phyloP scores from a whole-genome alignment of 2,113 vertebrate genomes.

The Turdus rufiventris region DNA sequence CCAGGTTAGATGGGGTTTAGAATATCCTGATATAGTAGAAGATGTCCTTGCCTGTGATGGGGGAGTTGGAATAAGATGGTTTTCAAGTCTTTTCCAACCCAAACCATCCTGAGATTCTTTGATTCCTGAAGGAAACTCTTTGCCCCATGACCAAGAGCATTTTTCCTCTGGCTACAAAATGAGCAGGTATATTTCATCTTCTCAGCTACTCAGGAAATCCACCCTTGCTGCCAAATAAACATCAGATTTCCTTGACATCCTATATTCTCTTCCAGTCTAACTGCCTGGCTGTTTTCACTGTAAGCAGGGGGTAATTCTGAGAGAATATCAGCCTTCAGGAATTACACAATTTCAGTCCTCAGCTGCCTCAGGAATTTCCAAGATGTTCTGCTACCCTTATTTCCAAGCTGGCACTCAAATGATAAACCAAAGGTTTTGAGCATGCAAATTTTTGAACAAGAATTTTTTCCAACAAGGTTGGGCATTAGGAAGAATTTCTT shows the following conservation, averaged over 20 bases:
- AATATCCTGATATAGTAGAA: neutral
- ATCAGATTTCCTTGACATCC: neutral
- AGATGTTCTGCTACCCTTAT: neutral
- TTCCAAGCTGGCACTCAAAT: neutral
- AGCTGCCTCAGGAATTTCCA: neutral
- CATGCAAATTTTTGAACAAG: neutral
- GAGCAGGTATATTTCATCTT: neutral
- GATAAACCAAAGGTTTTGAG: neutral
- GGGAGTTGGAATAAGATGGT: fast-evolving
- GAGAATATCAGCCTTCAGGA: neutral
- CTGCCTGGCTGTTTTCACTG: neutral
- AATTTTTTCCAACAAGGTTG: neutral
- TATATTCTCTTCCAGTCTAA: neutral
- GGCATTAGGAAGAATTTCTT: neutral
- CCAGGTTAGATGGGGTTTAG: neutral
- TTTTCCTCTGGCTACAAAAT: neutral
- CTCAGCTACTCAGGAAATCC: neutral
- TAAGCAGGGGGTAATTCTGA: neutral
- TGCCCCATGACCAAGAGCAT: neutral
- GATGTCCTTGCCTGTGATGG: fast-evolving
- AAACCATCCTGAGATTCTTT: neutral
- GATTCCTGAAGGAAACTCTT: neutral
- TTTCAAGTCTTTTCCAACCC: neutral
- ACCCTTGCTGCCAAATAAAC: neutral
- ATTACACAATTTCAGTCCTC: neutral